Evolutionary conservation across 2,888 invertebrate genomes (phyloP).

Genomic region (Drosophila stalkeri): DNA sequence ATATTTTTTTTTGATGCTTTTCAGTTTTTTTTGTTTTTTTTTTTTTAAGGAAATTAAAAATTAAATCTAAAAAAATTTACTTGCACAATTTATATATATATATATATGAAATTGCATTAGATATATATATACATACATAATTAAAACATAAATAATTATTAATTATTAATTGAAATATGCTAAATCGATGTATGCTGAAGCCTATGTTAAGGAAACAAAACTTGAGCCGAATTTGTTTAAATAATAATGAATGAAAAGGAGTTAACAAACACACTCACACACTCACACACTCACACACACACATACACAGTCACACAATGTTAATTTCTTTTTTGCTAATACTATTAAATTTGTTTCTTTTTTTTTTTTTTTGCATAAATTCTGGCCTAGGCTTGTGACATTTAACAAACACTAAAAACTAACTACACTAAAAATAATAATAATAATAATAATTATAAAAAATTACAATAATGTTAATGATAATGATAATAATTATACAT

Average conservation of each 20-base stretch:
- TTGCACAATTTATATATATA: constrained; percentile 28
- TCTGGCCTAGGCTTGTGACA: constrained; percentile 66
- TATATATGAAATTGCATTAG: constrained; percentile 37
- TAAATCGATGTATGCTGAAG: constrained; percentile 32
- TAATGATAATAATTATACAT: constrained; percentile 56
- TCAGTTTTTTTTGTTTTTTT: constrained; percentile 50
- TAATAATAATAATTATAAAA: constrained; percentile 26
- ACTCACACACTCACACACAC: constrained; percentile 1
- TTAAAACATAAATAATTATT: constrained; percentile 60
- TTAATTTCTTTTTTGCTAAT: constrained; percentile 60
- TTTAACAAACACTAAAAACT: constrained; percentile 39
- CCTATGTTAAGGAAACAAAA: constrained; percentile 50
- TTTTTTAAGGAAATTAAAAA: constrained; percentile 77
- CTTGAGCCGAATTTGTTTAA: constrained; percentile 36
- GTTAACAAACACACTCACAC: constrained; percentile 11
- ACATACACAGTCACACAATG: constrained; percentile 10
- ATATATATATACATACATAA: constrained; percentile 3
- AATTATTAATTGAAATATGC: constrained; percentile 33
- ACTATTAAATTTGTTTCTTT: constrained; percentile 53
- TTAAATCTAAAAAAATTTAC: constrained; percentile 42
- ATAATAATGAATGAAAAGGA: constrained; percentile 14
- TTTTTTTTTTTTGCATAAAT: constrained; percentile 37
- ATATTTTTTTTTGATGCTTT: constrained; percentile 52
- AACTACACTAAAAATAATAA: constrained; percentile 35
- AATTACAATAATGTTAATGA: constrained; percentile 34